A percentile compares a stretch with the other conserved stretches of the same genome.
These are phyloP conservation scores for Balearica regulorum DNA, from an alignment of 2,797 vertebrate genomes.

Conservation along the genomic window DNA sequence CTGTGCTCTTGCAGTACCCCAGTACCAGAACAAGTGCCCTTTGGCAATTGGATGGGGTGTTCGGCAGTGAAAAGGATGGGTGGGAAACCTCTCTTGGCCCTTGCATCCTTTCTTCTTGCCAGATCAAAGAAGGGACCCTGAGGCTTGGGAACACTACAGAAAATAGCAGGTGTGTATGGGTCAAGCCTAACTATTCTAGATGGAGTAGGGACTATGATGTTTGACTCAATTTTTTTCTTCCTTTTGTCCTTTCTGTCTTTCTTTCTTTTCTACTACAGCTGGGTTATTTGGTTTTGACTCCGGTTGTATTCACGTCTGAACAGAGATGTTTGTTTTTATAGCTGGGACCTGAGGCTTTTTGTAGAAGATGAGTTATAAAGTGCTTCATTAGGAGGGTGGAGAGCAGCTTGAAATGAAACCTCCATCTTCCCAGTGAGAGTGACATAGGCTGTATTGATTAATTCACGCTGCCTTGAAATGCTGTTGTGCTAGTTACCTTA, in stretches of 20 bases:
- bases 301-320: neutral
- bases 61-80: neutral
- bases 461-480: neutral
- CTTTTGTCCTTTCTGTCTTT: too few species aligned
- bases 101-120: neutral
- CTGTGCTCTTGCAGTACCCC: neutral
- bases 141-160: neutral
- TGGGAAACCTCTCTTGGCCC: neutral
- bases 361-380: neutral
- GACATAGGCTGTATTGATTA: slow-evolving; percentile 25
- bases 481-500: neutral
- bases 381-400: slow-evolving; percentile 19
- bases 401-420: neutral
- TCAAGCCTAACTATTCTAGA: neutral
- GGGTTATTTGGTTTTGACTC: neutral
- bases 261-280: neutral
- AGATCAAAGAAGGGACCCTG: neutral
- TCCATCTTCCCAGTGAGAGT: neutral
- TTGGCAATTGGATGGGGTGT: neutral
- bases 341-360: neutral
- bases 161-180: neutral
- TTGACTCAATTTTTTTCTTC: neutral
- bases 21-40: neutral
- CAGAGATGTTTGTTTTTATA: slow-evolving; percentile 12
- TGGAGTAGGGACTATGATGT: neutral